Percentiles rank a stretch among this genome's conserved stretches.
These are phyloP conservation scores for Palaemon carinicauda DNA, from an alignment of 1,140 invertebrate species.

Conservation along the genomic window DNA sequence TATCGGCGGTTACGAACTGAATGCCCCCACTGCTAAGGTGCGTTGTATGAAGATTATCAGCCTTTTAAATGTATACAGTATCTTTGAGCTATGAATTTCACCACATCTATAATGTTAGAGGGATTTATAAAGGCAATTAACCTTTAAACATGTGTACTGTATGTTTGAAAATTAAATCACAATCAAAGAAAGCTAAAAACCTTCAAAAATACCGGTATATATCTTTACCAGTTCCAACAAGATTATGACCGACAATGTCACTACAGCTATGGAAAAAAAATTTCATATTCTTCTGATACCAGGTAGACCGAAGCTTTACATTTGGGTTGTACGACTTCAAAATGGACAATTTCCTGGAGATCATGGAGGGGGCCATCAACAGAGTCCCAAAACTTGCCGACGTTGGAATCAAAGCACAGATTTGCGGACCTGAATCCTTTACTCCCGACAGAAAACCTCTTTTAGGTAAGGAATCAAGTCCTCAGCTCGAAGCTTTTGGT, in stretches of 20 bases:
- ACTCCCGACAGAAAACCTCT: constrained; percentile 89
- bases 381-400: not conserved
- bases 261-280: not conserved
- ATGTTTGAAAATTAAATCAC: no score
- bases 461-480: constrained; percentile 67
- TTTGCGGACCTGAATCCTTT: constrained; percentile 78
- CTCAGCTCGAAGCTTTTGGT: no score
- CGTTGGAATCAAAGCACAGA: not conserved
- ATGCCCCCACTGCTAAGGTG: constrained; percentile 78
- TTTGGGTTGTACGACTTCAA: not conserved
- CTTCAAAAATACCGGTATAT: no score
- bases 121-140: constrained; percentile 65
- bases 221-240: no score
- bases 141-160: not conserved
- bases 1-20: constrained; percentile 85
- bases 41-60: constrained; percentile 64
- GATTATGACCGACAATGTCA: not conserved
- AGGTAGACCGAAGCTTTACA: not conserved
- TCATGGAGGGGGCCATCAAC: not conserved
- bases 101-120: no score
- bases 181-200: no score
- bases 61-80: no score
- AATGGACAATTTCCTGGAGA: not conserved
- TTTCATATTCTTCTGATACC: not conserved
- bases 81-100: no score